A percentile compares a stretch with the other conserved stretches of the same genome.
phyloP scores from a whole-genome alignment of 2,797 vertebrate genomes.

The Petrocephalus schoutedeni region DNA sequence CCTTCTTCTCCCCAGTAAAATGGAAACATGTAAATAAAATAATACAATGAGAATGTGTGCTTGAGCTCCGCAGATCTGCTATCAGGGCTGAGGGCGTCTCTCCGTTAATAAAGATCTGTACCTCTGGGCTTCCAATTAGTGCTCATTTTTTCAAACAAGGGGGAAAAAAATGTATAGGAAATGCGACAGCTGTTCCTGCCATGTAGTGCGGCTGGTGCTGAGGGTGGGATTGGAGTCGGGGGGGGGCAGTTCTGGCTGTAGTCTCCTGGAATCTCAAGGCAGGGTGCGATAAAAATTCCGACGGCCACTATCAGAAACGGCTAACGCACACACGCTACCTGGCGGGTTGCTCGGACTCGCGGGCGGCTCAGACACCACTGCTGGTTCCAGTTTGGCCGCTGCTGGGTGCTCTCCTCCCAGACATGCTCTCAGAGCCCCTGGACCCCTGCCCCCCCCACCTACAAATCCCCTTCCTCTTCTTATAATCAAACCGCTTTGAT shows the following conservation, averaged over 20 bases:
- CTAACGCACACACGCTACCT: neutral
- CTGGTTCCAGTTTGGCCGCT: slow-evolving; percentile 40
- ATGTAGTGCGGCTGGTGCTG: slow-evolving; percentile 25
- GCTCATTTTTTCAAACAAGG: slow-evolving; percentile 36
- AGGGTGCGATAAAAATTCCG: neutral
- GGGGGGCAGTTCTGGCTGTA: neutral
- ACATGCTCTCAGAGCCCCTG: slow-evolving; percentile 40
- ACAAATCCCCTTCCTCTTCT: slow-evolving; percentile 47
- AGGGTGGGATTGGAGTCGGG: neutral
- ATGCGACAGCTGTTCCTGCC: slow-evolving; percentile 35
- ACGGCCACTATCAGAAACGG: neutral
- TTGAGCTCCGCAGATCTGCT: slow-evolving; percentile 38
- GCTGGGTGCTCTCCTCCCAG: slow-evolving; percentile 62
- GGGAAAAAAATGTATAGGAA: slow-evolving; percentile 44
- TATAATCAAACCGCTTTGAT: slow-evolving; percentile 65
- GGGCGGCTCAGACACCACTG: neutral
- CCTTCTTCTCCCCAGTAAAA: slow-evolving; percentile 45
- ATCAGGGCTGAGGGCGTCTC: slow-evolving; percentile 50
- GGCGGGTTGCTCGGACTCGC: neutral
- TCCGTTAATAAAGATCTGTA: slow-evolving; percentile 65
- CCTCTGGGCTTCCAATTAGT: slow-evolving; percentile 64
- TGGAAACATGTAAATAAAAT: slow-evolving; percentile 62
- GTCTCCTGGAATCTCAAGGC: neutral
- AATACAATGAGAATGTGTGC: slow-evolving; percentile 46
- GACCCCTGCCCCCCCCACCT: slow-evolving; percentile 34